A percentile compares a stretch with the other conserved stretches of the same genome.
phyloP scores from a whole-genome alignment of 2,113 vertebrate genomes.

The Monopterus albus region DNA sequence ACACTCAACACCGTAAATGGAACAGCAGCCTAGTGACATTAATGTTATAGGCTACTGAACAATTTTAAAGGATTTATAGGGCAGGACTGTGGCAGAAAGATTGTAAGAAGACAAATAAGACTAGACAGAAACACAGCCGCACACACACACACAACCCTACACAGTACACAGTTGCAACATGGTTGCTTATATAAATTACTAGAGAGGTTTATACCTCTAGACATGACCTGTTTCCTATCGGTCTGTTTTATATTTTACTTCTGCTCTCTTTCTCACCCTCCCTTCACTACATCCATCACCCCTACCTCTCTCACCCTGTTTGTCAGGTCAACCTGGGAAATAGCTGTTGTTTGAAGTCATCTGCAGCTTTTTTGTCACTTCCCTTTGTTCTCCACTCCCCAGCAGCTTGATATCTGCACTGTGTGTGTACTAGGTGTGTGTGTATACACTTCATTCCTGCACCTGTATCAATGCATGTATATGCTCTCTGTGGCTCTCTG shows the following conservation, averaged over 20 bases:
- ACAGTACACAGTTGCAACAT: slow-evolving; percentile 25
- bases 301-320: slow-evolving; percentile 1
- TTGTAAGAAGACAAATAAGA: slow-evolving; percentile 63
- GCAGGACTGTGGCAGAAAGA: slow-evolving; percentile 68
- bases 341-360: slow-evolving; percentile 61
- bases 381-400: slow-evolving; percentile 53
- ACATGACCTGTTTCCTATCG: slow-evolving; percentile 39
- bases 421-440: not conserved
- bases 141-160: slow-evolving; percentile 29
- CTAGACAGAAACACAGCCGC: slow-evolving; percentile 35
- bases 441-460: no score
- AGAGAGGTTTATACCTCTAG: slow-evolving; percentile 60
- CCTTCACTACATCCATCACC: not conserved
- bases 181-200: slow-evolving; percentile 65
- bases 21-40: slow-evolving; percentile 78
- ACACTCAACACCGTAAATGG: slow-evolving; percentile 68
- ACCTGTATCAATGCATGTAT: not conserved
- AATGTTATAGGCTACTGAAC: slow-evolving; percentile 82
- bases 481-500: not conserved
- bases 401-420: slow-evolving; percentile 40
- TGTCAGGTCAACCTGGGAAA: slow-evolving; percentile 54
- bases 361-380: slow-evolving; percentile 42
- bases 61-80: slow-evolving; percentile 79
- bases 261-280: not conserved
- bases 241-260: slow-evolving; percentile 9